Evolutionary conservation across 92 coral and sea anemone species (phyloP).

Genomic region (Heliopora coerulea): DNA sequence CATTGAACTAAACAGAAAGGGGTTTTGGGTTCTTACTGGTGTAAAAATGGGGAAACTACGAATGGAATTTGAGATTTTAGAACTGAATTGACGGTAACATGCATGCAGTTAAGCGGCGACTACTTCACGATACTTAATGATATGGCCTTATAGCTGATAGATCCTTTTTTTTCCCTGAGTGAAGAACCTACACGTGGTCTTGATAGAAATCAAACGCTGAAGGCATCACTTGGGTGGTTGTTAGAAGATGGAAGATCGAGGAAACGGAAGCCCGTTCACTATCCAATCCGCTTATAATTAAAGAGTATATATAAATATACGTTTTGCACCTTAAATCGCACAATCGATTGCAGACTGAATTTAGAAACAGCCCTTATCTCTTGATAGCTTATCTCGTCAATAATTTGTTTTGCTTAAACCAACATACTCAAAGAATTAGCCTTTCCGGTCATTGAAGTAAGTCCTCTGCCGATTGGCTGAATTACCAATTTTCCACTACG

Average conservation of each 20-base stretch:
- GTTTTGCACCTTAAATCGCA: neutral
- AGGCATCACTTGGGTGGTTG: neutral
- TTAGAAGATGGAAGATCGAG: neutral
- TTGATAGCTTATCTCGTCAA: slow-evolving; percentile 32
- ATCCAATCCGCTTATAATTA: neutral
- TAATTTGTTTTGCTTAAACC: slow-evolving; percentile 34
- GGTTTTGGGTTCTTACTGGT: no score
- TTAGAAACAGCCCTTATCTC: slow-evolving; percentile 13
- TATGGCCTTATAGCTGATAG: no score
- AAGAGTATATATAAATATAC: neutral
- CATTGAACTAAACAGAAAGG: no score
- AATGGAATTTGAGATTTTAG: no score
- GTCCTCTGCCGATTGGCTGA: neutral
- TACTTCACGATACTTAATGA: no score
- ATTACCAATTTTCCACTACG: neutral
- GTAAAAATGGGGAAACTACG: no score
- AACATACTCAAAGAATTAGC: slow-evolving; percentile 11
- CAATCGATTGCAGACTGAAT: neutral
- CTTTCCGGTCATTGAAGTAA: slow-evolving; percentile 10
- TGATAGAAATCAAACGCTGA: neutral
- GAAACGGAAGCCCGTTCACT: neutral
- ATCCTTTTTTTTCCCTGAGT: neutral
- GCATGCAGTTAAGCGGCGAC: no score
- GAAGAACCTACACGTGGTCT: neutral
- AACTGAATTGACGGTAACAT: no score